Evolutionary conservation across 2,797 vertebrate genomes (phyloP).

Genomic region (Numenius phaeopus): DNA sequence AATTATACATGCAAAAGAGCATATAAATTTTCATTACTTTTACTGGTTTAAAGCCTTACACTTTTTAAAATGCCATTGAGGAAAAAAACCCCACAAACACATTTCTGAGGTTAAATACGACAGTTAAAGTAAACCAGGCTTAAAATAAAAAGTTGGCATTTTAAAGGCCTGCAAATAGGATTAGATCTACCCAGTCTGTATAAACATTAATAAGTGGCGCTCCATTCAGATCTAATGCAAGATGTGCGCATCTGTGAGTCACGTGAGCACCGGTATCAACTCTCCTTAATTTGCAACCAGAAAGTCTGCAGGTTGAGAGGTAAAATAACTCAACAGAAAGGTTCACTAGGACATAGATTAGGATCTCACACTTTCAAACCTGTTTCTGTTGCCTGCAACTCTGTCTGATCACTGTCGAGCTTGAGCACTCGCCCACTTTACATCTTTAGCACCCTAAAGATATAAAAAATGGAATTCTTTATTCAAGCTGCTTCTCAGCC

Average conservation of each 20-base stretch:
- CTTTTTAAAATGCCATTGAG: background rate
- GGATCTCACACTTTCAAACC: background rate
- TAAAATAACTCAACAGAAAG: background rate
- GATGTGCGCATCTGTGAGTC: background rate
- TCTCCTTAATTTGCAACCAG: background rate
- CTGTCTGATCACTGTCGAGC: background rate
- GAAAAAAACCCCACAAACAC: background rate
- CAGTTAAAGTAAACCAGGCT: background rate
- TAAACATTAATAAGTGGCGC: background rate
- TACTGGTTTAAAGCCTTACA: background rate
- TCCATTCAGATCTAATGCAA: background rate
- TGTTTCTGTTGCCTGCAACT: conserved; percentile 38
- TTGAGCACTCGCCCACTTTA: background rate
- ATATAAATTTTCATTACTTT: background rate
- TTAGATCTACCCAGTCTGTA: background rate
- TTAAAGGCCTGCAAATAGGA: conserved; percentile 21
- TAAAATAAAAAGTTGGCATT: conserved; percentile 34
- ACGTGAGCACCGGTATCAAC: background rate
- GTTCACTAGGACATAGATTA: background rate
- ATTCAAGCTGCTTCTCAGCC: background rate
- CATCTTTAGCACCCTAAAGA: background rate
- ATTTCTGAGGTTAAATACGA: conserved; percentile 1
- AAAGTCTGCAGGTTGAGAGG: background rate
- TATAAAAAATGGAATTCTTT: background rate
- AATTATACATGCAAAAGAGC: background rate